A percentile compares a stretch with the other conserved stretches of the same genome.
Evolutionary conservation across 2,888 invertebrate genomes (phyloP).

Genomic region (Apotomis betuletana): DNA sequence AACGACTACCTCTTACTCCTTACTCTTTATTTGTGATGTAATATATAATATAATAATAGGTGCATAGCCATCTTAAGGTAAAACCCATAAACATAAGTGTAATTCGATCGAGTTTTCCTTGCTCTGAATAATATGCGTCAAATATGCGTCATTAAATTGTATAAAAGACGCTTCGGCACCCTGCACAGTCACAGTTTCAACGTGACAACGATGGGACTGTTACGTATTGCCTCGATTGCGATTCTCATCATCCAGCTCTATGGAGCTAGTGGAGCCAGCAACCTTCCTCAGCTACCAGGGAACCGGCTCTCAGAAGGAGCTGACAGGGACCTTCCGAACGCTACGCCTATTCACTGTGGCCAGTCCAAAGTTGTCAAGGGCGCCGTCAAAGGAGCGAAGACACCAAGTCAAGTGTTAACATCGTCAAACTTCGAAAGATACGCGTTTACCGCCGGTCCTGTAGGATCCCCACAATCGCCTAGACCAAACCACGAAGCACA

Average conservation of each 20-base stretch:
- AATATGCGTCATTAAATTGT: neutral
- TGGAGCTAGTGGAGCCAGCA: neutral
- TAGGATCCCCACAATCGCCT: conserved; percentile 12
- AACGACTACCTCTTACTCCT: no score
- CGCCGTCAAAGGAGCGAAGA: neutral
- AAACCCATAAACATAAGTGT: neutral
- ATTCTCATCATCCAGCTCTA: conserved; percentile 5
- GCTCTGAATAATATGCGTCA: conserved; percentile 4
- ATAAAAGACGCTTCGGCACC: neutral
- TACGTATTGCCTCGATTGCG: conserved; percentile 7
- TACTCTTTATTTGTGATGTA: no score
- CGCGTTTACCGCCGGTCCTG: conserved; percentile 25
- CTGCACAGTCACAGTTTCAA: neutral
- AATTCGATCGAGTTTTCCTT: neutral
- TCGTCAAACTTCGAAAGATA: neutral
- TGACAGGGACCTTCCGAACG: conserved; percentile 17
- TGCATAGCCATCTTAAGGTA: neutral
- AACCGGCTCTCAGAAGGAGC: conserved; percentile 25
- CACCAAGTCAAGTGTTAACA: neutral
- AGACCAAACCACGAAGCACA: conserved; percentile 7
- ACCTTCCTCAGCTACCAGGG: conserved; percentile 3
- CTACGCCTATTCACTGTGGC: conserved; percentile 15
- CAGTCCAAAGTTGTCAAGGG: neutral
- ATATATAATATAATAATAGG: no score
- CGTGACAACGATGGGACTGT: conserved; percentile 19